These are phyloP conservation scores for Tetranychus truncatus DNA, from an alignment of 2,888 invertebrate species.

Conservation along the genomic window DNA sequence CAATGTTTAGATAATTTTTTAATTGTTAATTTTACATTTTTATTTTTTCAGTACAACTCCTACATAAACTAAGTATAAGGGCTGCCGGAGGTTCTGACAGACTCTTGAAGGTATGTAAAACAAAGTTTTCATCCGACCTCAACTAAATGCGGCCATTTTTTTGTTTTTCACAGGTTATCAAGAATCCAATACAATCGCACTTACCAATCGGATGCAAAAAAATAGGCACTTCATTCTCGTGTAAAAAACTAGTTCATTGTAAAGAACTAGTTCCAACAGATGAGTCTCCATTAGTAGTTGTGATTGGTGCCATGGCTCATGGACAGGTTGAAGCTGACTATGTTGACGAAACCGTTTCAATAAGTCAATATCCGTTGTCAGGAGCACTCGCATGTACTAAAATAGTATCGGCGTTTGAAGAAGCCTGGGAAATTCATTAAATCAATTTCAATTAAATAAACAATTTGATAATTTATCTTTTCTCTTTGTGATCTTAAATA, in stretches of 20 bases:
- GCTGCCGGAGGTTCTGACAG: constrained; percentile 75
- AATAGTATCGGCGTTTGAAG: constrained; percentile 81
- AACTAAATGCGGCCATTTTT: constrained; percentile 2
- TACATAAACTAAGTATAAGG: constrained; percentile 80
- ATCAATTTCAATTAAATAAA: neutral
- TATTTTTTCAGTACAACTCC: constrained; percentile 60
- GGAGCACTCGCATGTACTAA: constrained; percentile 91
- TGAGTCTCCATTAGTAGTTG: constrained; percentile 66
- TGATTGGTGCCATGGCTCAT: constrained; percentile 93
- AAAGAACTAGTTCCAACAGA: constrained; percentile 55
- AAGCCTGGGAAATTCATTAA: constrained; percentile 62
- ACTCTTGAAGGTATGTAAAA: constrained; percentile 53
- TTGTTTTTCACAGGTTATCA: constrained; percentile 42
- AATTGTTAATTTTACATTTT: constrained; percentile 3
- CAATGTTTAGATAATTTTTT: constrained; percentile 1
- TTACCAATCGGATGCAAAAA: constrained; percentile 83
- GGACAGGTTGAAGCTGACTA: constrained; percentile 72
- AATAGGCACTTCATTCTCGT: constrained; percentile 69
- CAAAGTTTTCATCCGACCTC: neutral
- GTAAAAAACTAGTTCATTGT: constrained; percentile 50
- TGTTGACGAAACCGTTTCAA: constrained; percentile 68
- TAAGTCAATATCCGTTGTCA: constrained; percentile 88
- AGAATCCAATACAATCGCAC: constrained; percentile 84
- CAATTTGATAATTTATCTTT: neutral
- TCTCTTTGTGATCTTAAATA: neutral